These are phyloP conservation scores for Collichthys lucidus DNA, from an alignment of 2,113 vertebrate genomes.

Conservation along the genomic window DNA sequence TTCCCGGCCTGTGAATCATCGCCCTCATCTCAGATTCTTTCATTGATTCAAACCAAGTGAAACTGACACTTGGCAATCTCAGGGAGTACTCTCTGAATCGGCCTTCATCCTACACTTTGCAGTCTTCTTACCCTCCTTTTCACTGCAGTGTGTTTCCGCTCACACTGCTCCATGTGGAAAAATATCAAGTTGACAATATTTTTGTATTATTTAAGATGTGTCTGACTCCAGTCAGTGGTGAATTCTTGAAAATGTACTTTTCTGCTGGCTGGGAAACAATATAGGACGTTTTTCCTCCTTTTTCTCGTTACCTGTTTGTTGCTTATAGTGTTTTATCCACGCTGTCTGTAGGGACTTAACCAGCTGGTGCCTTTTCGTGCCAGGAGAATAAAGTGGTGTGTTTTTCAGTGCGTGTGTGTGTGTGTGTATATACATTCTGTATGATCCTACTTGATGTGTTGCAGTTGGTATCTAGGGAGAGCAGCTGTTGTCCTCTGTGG, in stretches of 20 bases:
- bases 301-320: constrained; percentile 27
- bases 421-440: constrained; percentile 7
- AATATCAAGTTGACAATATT: neutral
- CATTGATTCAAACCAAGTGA: neutral
- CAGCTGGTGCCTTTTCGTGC: constrained; percentile 29
- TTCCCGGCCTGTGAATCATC: neutral
- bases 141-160: neutral
- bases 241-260: constrained; percentile 19
- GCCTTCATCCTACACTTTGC: neutral
- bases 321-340: constrained; percentile 30
- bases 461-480: constrained; percentile 63
- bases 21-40: neutral
- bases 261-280: constrained; percentile 8
- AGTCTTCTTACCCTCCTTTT: neutral
- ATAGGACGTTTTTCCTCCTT: neutral
- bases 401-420: constrained; percentile 21
- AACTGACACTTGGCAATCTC: neutral
- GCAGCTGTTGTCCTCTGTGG: constrained; percentile 70
- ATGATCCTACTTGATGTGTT: constrained; percentile 13
- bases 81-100: neutral
- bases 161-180: neutral
- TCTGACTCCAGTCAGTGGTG: neutral
- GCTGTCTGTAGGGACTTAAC: constrained; percentile 24
- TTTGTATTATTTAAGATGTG: neutral
- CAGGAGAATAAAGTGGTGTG: constrained; percentile 46